Base-by-base conservation (phyloP, 2,888 invertebrate genomes). In the Netelia inedita region DNA sequence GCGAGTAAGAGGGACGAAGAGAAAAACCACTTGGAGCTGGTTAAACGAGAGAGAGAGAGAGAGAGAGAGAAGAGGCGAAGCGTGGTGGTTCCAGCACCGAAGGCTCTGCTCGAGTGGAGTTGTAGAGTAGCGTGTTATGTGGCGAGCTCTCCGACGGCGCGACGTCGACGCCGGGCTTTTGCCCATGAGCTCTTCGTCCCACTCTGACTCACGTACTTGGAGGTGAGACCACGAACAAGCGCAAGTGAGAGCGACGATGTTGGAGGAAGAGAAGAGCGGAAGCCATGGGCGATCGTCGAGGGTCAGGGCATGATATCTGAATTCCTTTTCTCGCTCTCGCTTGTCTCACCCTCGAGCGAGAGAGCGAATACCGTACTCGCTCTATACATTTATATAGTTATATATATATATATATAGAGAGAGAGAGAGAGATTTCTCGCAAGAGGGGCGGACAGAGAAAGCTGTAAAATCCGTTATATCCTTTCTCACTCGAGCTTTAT, bases 281-380 rank as follows among this genome's bases (percentile, higher is more conserved):
- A 85, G 79, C 61, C 69, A 71, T 53, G 79, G 74, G 69, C 80
- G 69, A 85, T 85, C 83, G 75, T 85, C 85, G 63, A 63, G 83
- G 88, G 89, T 90, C 89, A 89, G 88, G 75, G 85, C 88, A 86
- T 88, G 87, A 88, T 89, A 88, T 89, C 86, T 87, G 85, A 87
- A 88, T 89, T 83, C 83, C 84, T 75, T 82, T 74, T 86, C 81
- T 41, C 61, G 79, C 76, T 66, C 73, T 46, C 69, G 75, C 46
- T 79, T 80, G 61, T 83, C 72, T 72, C 41, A 14, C 53, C 61
- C 74, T 68, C 46, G 41, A 41, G 16, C 9, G 35, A 50, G 14
- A 50, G 14, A 19, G 14, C 14, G 16, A 63, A n/a, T 50, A 59
- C 46, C 65, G 41, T 1, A 16, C 43, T 21, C 28, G 11, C 57